phyloP scores from a whole-genome alignment of 2,797 vertebrate species.

The Pygocentrus nattereri region DNA sequence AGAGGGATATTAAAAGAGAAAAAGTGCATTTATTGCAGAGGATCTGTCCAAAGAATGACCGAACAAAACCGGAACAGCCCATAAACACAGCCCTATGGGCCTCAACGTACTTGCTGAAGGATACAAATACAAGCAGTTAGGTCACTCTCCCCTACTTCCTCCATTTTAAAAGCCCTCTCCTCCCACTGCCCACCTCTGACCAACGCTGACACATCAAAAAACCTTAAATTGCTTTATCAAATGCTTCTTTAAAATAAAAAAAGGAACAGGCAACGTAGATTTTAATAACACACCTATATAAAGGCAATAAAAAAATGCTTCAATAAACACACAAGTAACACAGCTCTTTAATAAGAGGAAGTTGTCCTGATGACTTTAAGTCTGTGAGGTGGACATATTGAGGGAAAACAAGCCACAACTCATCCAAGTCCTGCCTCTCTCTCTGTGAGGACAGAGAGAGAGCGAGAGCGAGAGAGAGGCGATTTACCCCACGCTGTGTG shows the following conservation, averaged over 20 bases:
- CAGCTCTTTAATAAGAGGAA: slow-evolving; percentile 61
- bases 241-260: slow-evolving; percentile 67
- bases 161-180: slow-evolving; percentile 40
- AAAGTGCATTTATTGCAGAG: slow-evolving; percentile 84
- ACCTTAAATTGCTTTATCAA: slow-evolving; percentile 38
- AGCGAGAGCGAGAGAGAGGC: slow-evolving; percentile 39
- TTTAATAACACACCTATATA: slow-evolving; percentile 67
- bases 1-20: slow-evolving; percentile 57
- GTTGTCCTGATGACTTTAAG: slow-evolving; percentile 50
- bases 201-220: slow-evolving; percentile 44
- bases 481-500: slow-evolving; percentile 22
- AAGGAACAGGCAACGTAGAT: slow-evolving; percentile 61
- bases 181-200: slow-evolving; percentile 51
- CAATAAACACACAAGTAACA: slow-evolving; percentile 69
- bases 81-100: slow-evolving; percentile 47
- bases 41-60: slow-evolving; percentile 65
- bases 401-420: slow-evolving; percentile 13
- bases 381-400: slow-evolving; percentile 37
- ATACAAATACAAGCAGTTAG: slow-evolving; percentile 34
- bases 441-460: slow-evolving; percentile 20
- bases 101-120: slow-evolving; percentile 42
- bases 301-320: slow-evolving; percentile 66
- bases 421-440: slow-evolving; percentile 36
- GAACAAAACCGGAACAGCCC: slow-evolving; percentile 54
- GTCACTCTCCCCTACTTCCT: slow-evolving; percentile 11